Percentiles rank a stretch among this genome's conserved stretches.
These are phyloP conservation scores for Sphaerodactylus townsendi DNA, from an alignment of 2,113 vertebrate species.

Conservation along the genomic window DNA sequence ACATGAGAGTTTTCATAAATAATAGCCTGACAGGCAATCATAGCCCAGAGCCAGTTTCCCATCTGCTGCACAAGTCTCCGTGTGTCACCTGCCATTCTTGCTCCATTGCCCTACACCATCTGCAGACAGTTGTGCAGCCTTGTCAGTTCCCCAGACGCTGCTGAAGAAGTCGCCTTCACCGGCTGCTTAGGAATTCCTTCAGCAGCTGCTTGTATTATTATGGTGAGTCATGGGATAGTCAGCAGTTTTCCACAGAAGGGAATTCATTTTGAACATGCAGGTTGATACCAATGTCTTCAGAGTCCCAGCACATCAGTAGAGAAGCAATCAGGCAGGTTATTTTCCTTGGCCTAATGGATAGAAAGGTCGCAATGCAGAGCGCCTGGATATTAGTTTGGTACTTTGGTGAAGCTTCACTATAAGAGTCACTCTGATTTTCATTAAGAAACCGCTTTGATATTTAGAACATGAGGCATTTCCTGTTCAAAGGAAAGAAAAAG, in stretches of 20 bases:
- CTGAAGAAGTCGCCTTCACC: fast-evolving
- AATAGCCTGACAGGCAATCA: slow-evolving; percentile 62
- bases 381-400: background rate
- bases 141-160: background rate
- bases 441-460: background rate
- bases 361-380: background rate
- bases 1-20: slow-evolving; percentile 67
- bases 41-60: slow-evolving; percentile 58
- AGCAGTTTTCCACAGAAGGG: background rate
- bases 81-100: slow-evolving; percentile 62
- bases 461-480: background rate
- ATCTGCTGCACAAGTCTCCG: slow-evolving; percentile 62
- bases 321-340: background rate
- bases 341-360: background rate
- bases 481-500: background rate
- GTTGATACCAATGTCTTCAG: fast-evolving
- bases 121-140: background rate
- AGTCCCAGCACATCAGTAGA: fast-evolving
- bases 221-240: background rate
- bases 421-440: background rate
- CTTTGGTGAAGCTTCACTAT: background rate
- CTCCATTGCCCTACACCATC: slow-evolving; percentile 8
- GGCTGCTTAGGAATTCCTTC: background rate
- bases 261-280: background rate
- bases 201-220: slow-evolving; percentile 37